Evolutionary conservation across 2,888 invertebrate genomes (phyloP).

Genomic region (Sesia bembeciformis): DNA sequence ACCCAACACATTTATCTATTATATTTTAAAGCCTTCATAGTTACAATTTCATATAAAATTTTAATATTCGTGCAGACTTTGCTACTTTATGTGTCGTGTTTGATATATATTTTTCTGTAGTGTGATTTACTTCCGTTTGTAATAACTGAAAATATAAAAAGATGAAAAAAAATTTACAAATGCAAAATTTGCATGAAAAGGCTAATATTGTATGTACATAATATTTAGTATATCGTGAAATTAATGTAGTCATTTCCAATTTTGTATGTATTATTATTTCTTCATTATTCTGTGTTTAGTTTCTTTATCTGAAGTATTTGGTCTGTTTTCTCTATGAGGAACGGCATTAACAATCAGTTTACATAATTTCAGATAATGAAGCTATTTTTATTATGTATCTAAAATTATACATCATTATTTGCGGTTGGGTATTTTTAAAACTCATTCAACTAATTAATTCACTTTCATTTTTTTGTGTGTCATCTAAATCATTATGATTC

Average conservation of each 20-base stretch:
- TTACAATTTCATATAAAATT: conserved; percentile 48
- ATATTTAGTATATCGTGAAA: conserved; percentile 45
- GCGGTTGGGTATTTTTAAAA: conserved; percentile 53
- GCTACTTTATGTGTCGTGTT: conserved; percentile 65
- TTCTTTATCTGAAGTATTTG: conserved; percentile 33
- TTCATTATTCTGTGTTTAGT: conserved; percentile 31
- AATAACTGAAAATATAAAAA: conserved; percentile 57
- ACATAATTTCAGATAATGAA: conserved; percentile 26
- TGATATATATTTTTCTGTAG: conserved; percentile 65
- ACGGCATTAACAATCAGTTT: conserved; percentile 11
- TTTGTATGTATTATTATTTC: conserved; percentile 34
- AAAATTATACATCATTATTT: conserved; percentile 29
- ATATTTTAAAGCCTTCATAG: conserved; percentile 46
- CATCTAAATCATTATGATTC: conserved; percentile 31
- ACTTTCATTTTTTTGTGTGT: conserved; percentile 42
- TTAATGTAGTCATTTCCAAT: conserved; percentile 55
- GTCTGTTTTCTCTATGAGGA: conserved; percentile 2
- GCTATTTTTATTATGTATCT: conserved; percentile 19
- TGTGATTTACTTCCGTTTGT: conserved; percentile 68
- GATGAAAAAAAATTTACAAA: conserved; percentile 46
- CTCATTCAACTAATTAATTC: conserved; percentile 41
- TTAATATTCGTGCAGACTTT: conserved; percentile 49
- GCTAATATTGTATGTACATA: conserved; percentile 59
- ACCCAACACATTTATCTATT: conserved; percentile 36
- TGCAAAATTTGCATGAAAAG: conserved; percentile 49